Evolutionary conservation across 2,797 vertebrate species (phyloP), one percentile per base, ranked within the genome.

Genomic region (Petrocephalus sullivani): DNA sequence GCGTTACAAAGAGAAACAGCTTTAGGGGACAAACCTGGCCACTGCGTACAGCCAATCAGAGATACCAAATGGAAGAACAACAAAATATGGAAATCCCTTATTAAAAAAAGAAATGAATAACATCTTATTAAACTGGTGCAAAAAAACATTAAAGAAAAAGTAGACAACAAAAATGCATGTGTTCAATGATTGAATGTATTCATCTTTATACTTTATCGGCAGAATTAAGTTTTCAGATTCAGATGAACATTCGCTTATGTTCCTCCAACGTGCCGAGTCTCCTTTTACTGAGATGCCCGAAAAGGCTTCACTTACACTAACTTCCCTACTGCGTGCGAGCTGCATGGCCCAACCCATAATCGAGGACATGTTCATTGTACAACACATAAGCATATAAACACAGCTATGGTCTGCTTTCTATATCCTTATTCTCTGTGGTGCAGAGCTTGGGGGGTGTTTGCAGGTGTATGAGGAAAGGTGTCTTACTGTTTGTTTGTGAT

Each of bases 331-430:
- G 54, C 56, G 7, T 28, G 0, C 54, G 5, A 37, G 84, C 54
- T 57, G 53, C 16, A 33, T 16, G 2, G n/a, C n/a, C 83, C 2
- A 84, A 84, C 46, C 46, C n/a, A 23, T 9, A 21, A 9, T n/a
- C 46, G 41, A 54, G 12, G n/a, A 85, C 49, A 16, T 51, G 78
- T 82, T 84, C 28, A 84, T 53, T 23, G 8, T 81, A 81, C 75
- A 81, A 81, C 75, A 81, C 41, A 81, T 49, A 81, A 81, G 75
- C 75, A 81, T 28, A 49, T 81, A 81, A 81, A 81, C 75, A 81
- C 75, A 81, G 75, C 75, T 81, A 81, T 81, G 75, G 75, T 81
- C 75, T 81, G 49, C 19, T 49, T 49, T 49, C 75, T 81, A 81
- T 19, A 81, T 81, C 41, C 75, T 9, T 49, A 37, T 81, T 81